Base-by-base conservation (phyloP, 2,888 invertebrate genomes). In the Callimorpha dominula region DNA sequence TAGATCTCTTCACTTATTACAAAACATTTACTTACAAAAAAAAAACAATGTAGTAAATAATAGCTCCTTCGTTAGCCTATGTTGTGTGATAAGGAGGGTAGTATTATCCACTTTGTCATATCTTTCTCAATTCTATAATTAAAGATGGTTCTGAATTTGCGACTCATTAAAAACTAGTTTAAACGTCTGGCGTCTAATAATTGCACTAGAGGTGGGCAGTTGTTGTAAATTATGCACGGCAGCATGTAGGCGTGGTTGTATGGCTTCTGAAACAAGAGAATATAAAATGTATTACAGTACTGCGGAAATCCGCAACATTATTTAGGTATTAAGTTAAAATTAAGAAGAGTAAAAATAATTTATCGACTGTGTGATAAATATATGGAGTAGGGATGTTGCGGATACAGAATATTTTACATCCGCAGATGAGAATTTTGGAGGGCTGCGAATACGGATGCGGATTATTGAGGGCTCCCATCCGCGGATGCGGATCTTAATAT, bases 151-250 rank as follows among this genome's bases (percentile, higher is more conserved):
- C 43, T 72, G 67, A 68, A 49, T 72, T 68, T 31, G 63, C 72
- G 54, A n/a, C 15, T 65, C 49, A 63, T 17, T 68, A 62, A 52
- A 43, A 50, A 67, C 54, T 73, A 77, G 46, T 63, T 20, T 49
- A 68, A 43, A 78, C 74, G 72, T 80, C 82, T 81, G 81, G 78
- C 81, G 73, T 66, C 9, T 49, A 69, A 60, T 81, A 85, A 89
- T 90, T 89, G 89, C 89, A 90, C 90, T 90, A 88, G 66, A 85
- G 89, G 90, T 90, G 88, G 90, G 88, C 80, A 79, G 65, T 72
- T 75, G 12, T 74, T 72, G 79, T 75, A 60, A 73, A 70, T 71
- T 73, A 68, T 71, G 73, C 65, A 70, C 68, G 62, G 52, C 57
- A 2, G 31, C 31, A 31, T 12, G 8, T 49, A 65, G 62, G n/a